Conservation (phyloP, 2,888 invertebrate species). For the Abrostola tripartita region DNA sequence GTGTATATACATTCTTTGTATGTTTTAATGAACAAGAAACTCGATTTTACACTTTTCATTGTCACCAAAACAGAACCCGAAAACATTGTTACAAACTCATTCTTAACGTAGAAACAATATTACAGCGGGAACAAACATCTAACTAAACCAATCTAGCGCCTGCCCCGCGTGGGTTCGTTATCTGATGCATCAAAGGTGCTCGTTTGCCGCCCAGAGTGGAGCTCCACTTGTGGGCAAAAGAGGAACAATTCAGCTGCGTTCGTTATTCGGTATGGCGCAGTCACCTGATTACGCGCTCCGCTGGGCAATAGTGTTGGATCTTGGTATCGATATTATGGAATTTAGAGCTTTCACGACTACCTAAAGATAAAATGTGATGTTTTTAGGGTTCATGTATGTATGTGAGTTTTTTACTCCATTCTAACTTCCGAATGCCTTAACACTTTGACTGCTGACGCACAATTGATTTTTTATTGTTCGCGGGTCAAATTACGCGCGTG, state of each 20-base stretch:
- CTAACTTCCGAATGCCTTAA: neutral
- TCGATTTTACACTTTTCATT: too few relatives aligned
- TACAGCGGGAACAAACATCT: neutral
- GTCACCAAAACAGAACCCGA: too few relatives aligned
- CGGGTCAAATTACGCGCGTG: too few relatives aligned
- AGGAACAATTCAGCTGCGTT: slow-evolving; percentile 71
- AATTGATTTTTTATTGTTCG: too few relatives aligned
- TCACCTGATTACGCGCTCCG: slow-evolving; percentile 79
- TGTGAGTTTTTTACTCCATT: too few relatives aligned
- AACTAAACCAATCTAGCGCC: neutral
- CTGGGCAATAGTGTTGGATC: slow-evolving; percentile 57
- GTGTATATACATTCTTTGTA: too few relatives aligned
- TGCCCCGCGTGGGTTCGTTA: slow-evolving; percentile 18
- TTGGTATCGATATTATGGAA: slow-evolving; percentile 19
- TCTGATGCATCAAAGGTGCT: slow-evolving; percentile 37
- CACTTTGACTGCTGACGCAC: too few relatives aligned
- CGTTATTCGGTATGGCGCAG: slow-evolving; percentile 75
- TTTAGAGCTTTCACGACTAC: too few relatives aligned
- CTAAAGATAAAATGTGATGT: too few relatives aligned
- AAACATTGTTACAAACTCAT: too few relatives aligned
- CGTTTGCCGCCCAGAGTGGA: slow-evolving; percentile 48
- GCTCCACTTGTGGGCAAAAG: slow-evolving; percentile 55
- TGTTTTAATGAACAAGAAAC: too few relatives aligned
- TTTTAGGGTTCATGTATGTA: too few relatives aligned
- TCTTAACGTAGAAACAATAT: neutral